A percentile compares a stretch with the other conserved stretches of the same genome.
These are phyloP conservation scores for Drosophila nr. fundita DNA, from an alignment of 2,888 invertebrate genomes.

Conservation along the genomic window DNA sequence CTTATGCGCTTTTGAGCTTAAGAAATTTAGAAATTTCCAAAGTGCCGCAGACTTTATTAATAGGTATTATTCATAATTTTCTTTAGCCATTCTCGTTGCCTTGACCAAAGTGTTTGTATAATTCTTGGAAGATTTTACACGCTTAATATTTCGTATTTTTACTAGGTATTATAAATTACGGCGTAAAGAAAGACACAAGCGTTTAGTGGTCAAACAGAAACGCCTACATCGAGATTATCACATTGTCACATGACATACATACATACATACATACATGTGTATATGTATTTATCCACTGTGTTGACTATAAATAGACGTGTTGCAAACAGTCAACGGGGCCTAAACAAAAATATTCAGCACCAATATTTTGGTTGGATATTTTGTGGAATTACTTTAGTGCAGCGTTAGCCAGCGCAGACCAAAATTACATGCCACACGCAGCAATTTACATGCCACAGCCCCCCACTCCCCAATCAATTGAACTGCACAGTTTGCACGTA, in stretches of 20 bases:
- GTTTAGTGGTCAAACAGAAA: conserved; percentile 37
- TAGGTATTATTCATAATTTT: conserved; percentile 61
- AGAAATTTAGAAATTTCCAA: not conserved
- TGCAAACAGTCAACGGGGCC: conserved; percentile 33
- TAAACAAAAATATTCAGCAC: conserved; percentile 15
- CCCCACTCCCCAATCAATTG: conserved; percentile 16
- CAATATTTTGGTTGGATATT: conserved; percentile 3
- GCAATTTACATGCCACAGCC: conserved; percentile 9
- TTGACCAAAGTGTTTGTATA: conserved; percentile 60
- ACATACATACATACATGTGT: conserved; percentile 12
- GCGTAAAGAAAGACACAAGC: conserved; percentile 7
- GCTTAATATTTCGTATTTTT: conserved; percentile 16
- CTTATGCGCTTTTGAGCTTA: conserved; percentile 9
- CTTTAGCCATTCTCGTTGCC: conserved; percentile 23
- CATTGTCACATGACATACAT: conserved; percentile 26
- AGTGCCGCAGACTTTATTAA: conserved; percentile 38
- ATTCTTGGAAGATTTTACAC: conserved; percentile 25
- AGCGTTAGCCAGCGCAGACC: conserved; percentile 16
- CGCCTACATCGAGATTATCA: conserved; percentile 54
- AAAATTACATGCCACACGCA: conserved; percentile 32
- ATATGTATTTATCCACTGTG: conserved; percentile 22
- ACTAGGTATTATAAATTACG: conserved; percentile 26
- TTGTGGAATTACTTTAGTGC: conserved; percentile 23
- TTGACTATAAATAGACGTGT: conserved; percentile 39
- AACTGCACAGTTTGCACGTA: conserved; percentile 31